A percentile compares a stretch with the other conserved stretches of the same genome.
Evolutionary conservation across 2,113 vertebrate genomes (phyloP).

Genomic region (Epinephelus cyanopodus): DNA sequence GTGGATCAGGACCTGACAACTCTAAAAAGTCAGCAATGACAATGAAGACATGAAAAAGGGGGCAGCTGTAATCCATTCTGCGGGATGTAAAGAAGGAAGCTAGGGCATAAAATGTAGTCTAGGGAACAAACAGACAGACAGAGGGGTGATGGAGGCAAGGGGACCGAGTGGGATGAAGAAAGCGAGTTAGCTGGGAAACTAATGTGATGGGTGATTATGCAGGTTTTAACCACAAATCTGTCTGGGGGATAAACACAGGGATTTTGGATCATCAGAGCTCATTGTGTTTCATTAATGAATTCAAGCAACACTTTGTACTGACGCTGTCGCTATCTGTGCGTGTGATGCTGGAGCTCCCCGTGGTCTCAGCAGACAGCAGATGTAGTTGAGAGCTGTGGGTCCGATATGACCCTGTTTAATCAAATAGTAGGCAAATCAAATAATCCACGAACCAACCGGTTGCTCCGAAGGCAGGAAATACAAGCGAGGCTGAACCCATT

Average conservation of each 20-base stretch:
- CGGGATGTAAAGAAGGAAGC: slow-evolving; percentile 2
- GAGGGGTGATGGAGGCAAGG: background rate
- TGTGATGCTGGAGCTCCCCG: slow-evolving; percentile 31
- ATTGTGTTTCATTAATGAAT: slow-evolving; percentile 67
- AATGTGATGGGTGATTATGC: slow-evolving; percentile 63
- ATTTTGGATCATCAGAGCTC: slow-evolving; percentile 57
- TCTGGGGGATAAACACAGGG: slow-evolving; percentile 55
- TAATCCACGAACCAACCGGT: slow-evolving; percentile 30
- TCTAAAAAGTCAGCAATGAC: slow-evolving; percentile 45
- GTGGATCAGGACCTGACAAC: slow-evolving; percentile 53
- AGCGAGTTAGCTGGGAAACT: slow-evolving; percentile 33
- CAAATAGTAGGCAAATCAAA: slow-evolving; percentile 54
- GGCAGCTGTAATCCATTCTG: slow-evolving; percentile 51
- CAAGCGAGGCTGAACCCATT: slow-evolving; percentile 3
- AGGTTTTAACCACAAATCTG: slow-evolving; percentile 55
- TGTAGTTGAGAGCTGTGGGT: slow-evolving; percentile 34
- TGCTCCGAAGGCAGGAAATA: slow-evolving; percentile 16
- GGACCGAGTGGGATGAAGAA: slow-evolving; percentile 29
- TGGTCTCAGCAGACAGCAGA: slow-evolving; percentile 47
- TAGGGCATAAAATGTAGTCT: background rate
- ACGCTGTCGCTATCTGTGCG: slow-evolving; percentile 26
- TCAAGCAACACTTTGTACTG: slow-evolving; percentile 56
- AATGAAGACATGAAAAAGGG: slow-evolving; percentile 40
- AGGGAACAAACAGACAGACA: slow-evolving; percentile 8
- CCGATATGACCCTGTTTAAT: slow-evolving; percentile 42